Conservation (phyloP, 1,140 invertebrate genomes). For the Atta colombica region DNA sequence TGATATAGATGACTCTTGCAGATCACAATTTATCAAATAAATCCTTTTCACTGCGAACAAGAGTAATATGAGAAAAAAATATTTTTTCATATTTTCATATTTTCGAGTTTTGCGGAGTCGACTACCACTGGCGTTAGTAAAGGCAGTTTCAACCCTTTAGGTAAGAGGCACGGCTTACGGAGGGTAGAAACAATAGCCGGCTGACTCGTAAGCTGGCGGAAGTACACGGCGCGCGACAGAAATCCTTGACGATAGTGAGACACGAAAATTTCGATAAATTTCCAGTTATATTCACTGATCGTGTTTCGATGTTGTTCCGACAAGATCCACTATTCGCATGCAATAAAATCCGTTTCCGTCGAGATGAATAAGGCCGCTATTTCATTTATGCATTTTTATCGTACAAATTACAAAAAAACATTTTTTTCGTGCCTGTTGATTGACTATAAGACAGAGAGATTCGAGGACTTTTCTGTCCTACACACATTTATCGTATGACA, state of each 20-base stretch:
- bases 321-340: neutral
- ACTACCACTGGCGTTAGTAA: neutral
- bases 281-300: neutral
- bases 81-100: neutral
- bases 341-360: neutral
- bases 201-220: slow-evolving; percentile 54
- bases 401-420: no score
- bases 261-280: slow-evolving; percentile 31
- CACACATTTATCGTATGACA: no score
- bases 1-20: neutral
- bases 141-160: slow-evolving; percentile 38
- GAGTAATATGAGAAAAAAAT: neutral
- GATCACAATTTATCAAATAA: neutral
- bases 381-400: no score
- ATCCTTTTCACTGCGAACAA: neutral
- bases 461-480: no score
- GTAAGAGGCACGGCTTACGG: slow-evolving; percentile 18
- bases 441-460: no score
- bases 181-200: slow-evolving; percentile 56
- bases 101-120: neutral
- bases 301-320: neutral
- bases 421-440: no score
- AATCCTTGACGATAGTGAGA: slow-evolving; percentile 21
- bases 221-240: slow-evolving; percentile 24
- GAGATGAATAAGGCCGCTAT: neutral